These are phyloP conservation scores for Enteromius afrohamiltoni DNA, from an alignment of 2,797 vertebrate genomes.

Conservation along the genomic window DNA sequence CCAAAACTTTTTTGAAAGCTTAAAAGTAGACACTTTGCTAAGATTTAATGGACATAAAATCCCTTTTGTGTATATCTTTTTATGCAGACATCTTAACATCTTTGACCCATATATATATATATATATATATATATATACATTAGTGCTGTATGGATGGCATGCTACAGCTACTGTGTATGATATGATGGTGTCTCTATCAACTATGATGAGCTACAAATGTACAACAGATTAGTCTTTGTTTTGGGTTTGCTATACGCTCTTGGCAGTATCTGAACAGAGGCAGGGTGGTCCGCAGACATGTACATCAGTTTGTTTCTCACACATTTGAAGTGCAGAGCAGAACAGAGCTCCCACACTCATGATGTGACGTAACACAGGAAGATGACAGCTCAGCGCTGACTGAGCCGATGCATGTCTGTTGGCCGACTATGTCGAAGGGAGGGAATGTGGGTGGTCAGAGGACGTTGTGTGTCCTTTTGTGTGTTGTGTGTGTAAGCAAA, in stretches of 20 bases:
- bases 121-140: too few relatives aligned
- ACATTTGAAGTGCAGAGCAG: conserved; percentile 56
- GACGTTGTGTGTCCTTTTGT: conserved; percentile 34
- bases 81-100: too few relatives aligned
- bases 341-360: conserved; percentile 53
- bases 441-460: conserved; percentile 55
- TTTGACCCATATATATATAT: neutral
- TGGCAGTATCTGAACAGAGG: conserved; percentile 30
- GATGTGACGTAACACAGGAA: conserved; percentile 64
- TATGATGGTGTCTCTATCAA: neutral
- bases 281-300: conserved; percentile 44
- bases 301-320: conserved; percentile 52
- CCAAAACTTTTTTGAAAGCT: too few relatives aligned
- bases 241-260: neutral
- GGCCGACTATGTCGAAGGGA: neutral
- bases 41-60: too few relatives aligned
- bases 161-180: neutral
- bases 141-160: neutral
- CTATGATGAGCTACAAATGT: conserved; percentile 17
- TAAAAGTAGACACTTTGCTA: too few relatives aligned
- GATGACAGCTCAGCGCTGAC: conserved; percentile 43
- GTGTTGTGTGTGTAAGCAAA: conserved; percentile 30
- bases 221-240: conserved; percentile 16
- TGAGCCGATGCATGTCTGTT: conserved; percentile 57
- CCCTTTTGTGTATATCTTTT: too few relatives aligned